phyloP scores from a whole-genome alignment of 2,888 invertebrate species.

The Diadegma fenestrale region DNA sequence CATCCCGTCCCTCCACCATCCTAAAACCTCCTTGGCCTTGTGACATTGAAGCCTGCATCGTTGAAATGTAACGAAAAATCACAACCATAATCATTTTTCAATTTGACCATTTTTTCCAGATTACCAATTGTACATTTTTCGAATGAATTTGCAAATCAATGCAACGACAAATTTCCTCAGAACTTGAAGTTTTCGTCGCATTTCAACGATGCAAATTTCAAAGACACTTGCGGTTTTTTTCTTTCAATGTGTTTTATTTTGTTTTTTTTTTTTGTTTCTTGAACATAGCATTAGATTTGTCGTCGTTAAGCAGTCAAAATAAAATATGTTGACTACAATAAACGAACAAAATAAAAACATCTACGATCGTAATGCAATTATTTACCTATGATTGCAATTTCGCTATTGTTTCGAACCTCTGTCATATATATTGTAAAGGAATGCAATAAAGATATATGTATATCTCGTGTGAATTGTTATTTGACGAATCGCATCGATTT shows the following conservation, averaged over 20 bases:
- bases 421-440: constrained; percentile 19
- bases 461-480: constrained; percentile 14
- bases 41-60: not conserved
- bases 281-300: constrained; percentile 53
- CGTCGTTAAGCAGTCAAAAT: constrained; percentile 56
- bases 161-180: not conserved
- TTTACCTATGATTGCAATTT: constrained; percentile 33
- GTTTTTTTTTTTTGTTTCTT: constrained; percentile 48
- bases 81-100: not conserved
- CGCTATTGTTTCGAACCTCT: constrained; percentile 41
- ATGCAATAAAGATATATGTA: constrained; percentile 35
- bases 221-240: not conserved
- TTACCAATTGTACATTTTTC: too few relatives aligned
- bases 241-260: not conserved
- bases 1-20: constrained; percentile 82
- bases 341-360: constrained; percentile 19
- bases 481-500: constrained; percentile 4
- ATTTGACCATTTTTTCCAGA: not conserved
- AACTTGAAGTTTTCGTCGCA: not conserved
- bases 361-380: constrained; percentile 41
- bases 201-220: constrained; percentile 1
- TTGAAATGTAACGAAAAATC: not conserved
- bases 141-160: not conserved
- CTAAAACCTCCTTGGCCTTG: constrained; percentile 76
- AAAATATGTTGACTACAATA: constrained; percentile 56